Evolutionary conservation across 1,140 invertebrate species (phyloP).

Genomic region (Eumaeus atala): DNA sequence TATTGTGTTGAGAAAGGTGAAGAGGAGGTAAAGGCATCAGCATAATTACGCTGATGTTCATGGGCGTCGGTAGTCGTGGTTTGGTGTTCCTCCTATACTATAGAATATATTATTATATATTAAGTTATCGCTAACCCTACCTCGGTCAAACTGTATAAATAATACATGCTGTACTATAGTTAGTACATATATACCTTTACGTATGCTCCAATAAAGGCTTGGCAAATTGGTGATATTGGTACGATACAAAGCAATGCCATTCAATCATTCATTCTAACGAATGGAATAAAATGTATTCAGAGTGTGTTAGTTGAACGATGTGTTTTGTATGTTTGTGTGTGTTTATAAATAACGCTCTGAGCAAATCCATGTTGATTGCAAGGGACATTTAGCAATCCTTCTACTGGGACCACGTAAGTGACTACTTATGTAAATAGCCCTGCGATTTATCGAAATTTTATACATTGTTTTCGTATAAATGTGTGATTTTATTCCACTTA

Average conservation of each 20-base stretch:
- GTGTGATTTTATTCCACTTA: slow-evolving; percentile 5
- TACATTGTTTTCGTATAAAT: slow-evolving; percentile 15
- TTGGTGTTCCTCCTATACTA: too few species aligned
- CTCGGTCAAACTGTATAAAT: too few species aligned
- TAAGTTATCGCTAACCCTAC: too few species aligned
- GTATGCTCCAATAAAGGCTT: too few species aligned
- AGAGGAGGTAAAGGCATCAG: too few species aligned
- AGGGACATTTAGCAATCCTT: slow-evolving; percentile 11
- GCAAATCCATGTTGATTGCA: slow-evolving; percentile 13
- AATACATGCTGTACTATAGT: too few species aligned
- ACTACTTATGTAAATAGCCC: slow-evolving; percentile 17
- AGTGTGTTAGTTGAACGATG: background rate
- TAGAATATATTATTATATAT: too few species aligned
- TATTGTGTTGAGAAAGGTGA: too few species aligned
- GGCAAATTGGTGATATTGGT: slow-evolving; percentile 27
- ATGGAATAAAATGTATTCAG: slow-evolving; percentile 46
- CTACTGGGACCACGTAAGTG: slow-evolving; percentile 10
- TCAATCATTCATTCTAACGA: slow-evolving; percentile 33
- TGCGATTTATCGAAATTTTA: slow-evolving; percentile 13
- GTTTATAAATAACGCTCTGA: slow-evolving; percentile 9
- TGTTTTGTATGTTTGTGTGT: background rate
- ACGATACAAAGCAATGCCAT: slow-evolving; percentile 35
- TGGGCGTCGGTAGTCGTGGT: too few species aligned
- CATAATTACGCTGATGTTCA: too few species aligned
- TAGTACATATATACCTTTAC: too few species aligned